Base-by-base conservation (phyloP, 2,888 invertebrate species). In the Heteropelma amictum region DNA sequence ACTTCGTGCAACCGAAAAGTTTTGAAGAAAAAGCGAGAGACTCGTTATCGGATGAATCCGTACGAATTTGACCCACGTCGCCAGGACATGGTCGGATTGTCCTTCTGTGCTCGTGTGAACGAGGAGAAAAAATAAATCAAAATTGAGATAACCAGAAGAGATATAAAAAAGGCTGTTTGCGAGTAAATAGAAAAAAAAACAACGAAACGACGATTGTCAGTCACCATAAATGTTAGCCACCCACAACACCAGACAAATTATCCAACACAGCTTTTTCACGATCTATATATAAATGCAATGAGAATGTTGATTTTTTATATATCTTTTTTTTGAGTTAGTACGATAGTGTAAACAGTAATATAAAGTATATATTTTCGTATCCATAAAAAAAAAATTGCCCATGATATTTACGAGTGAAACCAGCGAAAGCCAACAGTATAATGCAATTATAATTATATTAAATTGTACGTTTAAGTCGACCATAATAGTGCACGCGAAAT, bases 241-340 rank as follows among this genome's bases (percentile, higher is more conserved):
- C 85, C 86, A 87, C 82, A 84, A 84, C 77, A 86, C 84, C 86
- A 85, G 83, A 86, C 85, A 84, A 86, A 82, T 85, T 84, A 87
- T 83, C 82, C 80, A 85, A 85, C 83, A 83, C 81, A 72, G 61
- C 63, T 54, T 54, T 70, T n/a, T 65, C 68, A 73, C 72, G 68
- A 54, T 71, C 68, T 45, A 42, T 35, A 51, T 54, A 45, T 60
- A 68, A 68, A 72, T 75, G 71, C 74, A 69, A 71, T 69, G 69
- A 75, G 69, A 51, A 47, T 75, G 56, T 45, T 28, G 8, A 4
- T 47, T 35, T 8, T 60, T 14, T 28, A 10, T 33, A 23, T 38
- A 7, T 38, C 12, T 38, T n/a, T 35, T 35, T 23, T 33, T 30
- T 12, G n/a, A 26, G 42, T 74, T 79, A 77, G 72, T 75, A 72